Evolutionary conservation across 2,113 vertebrate genomes (phyloP).

Genomic region (Malurus elegans): DNA sequence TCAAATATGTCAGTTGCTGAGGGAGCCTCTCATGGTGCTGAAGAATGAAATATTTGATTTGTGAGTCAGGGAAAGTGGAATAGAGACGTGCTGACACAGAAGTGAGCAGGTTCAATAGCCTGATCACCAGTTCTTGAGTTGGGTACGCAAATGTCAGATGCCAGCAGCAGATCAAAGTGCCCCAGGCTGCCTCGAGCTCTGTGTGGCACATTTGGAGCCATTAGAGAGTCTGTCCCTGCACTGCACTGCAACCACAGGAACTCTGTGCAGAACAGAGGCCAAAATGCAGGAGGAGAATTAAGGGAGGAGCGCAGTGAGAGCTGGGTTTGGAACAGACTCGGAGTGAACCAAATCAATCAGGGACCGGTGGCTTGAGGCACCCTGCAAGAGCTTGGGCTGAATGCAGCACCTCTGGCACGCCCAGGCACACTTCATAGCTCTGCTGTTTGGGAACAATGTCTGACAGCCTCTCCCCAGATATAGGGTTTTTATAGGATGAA

Average conservation of each 20-base stretch:
- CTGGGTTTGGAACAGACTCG: not conserved
- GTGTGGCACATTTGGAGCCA: not conserved
- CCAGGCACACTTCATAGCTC: accelerated
- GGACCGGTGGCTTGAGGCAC: not conserved
- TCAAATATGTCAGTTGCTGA: constrained; percentile 4
- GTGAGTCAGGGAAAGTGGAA: not conserved
- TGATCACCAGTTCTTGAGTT: not conserved
- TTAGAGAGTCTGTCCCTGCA: not conserved
- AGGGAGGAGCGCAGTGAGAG: not conserved
- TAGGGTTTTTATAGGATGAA: not conserved
- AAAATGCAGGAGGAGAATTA: not conserved
- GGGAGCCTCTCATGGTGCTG: not conserved
- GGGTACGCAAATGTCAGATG: not conserved
- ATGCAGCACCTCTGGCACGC: not conserved
- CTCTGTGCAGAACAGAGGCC: not conserved
- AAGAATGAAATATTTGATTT: not conserved
- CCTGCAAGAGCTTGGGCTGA: not conserved
- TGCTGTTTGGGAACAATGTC: accelerated
- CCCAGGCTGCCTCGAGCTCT: not conserved
- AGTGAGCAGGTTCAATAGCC: not conserved
- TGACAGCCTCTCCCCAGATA: not conserved
- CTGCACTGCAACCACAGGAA: not conserved
- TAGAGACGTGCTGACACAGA: not conserved
- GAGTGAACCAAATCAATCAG: not conserved
- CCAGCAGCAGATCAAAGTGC: not conserved